These are phyloP conservation scores for Oryzias javanicus DNA, from an alignment of 2,113 vertebrate species.

Conservation along the genomic window DNA sequence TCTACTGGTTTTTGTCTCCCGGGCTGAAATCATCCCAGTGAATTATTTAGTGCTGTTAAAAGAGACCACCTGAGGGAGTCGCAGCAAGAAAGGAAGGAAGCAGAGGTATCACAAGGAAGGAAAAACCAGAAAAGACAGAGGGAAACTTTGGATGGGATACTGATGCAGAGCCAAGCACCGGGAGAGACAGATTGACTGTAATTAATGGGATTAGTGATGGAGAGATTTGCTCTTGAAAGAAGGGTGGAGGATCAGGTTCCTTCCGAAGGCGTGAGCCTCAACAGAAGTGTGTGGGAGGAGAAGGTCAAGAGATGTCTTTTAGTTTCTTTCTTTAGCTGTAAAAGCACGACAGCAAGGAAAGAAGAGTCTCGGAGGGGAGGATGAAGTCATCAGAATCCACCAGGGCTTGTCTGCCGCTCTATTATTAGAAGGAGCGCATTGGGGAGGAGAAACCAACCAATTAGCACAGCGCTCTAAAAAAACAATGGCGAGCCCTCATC, in stretches of 20 bases:
- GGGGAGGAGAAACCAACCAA: constrained; percentile 47
- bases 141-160: not conserved
- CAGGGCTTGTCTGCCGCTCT: constrained; percentile 39
- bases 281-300: constrained; percentile 1
- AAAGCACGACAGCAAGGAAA: constrained; percentile 16
- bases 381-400: constrained; percentile 41
- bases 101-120: constrained; percentile 3
- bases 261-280: not conserved
- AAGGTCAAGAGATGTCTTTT: constrained; percentile 22
- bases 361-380: constrained; percentile 25
- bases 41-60: constrained; percentile 64
- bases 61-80: constrained; percentile 43
- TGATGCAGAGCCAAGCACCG: constrained; percentile 17
- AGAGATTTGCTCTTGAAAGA: constrained; percentile 38
- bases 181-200: constrained; percentile 26
- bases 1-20: constrained; percentile 40
- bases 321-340: constrained; percentile 8
- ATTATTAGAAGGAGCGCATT: constrained; percentile 58
- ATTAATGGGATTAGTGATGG: constrained; percentile 56
- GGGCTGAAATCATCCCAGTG: constrained; percentile 44
- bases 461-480: constrained; percentile 44
- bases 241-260: constrained; percentile 23
- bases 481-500: constrained; percentile 22
- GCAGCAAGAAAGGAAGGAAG: constrained; percentile 10
- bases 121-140: not conserved